A percentile compares a stretch with the other conserved stretches of the same genome.
phyloP scores from a whole-genome alignment of 2,797 vertebrate species.

The Lateolabrax maculatus region DNA sequence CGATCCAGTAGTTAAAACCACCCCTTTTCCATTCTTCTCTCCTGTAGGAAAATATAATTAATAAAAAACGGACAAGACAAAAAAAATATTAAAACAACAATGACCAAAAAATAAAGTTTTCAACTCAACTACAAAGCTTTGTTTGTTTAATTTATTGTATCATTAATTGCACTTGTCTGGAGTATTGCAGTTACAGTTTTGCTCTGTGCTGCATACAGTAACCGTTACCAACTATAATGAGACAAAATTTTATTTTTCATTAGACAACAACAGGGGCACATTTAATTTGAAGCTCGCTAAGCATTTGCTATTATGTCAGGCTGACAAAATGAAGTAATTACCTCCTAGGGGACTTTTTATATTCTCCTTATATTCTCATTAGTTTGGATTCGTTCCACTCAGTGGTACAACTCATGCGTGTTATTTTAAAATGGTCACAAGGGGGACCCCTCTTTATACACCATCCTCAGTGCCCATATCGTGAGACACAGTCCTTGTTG shows the following conservation, averaged over 20 bases:
- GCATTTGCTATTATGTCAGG: constrained; percentile 43
- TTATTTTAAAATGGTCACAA: constrained; percentile 56
- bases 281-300: constrained; percentile 50
- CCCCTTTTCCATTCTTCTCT: constrained; percentile 66
- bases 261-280: constrained; percentile 30
- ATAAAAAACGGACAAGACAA: constrained; percentile 82
- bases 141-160: constrained; percentile 58
- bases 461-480: neutral
- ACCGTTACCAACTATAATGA: constrained; percentile 22
- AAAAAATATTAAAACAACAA: constrained; percentile 81
- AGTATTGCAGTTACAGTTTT: constrained; percentile 6
- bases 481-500: constrained; percentile 24
- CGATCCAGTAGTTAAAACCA: constrained; percentile 64
- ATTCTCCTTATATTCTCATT: constrained; percentile 49
- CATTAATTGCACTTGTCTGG: constrained; percentile 15
- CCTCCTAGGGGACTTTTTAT: constrained; percentile 34
- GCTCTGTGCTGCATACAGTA: neutral
- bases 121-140: constrained; percentile 78
- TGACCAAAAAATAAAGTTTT: constrained; percentile 87
- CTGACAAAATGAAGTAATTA: constrained; percentile 58
- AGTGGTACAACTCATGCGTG: neutral
- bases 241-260: constrained; percentile 53
- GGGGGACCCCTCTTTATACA: constrained; percentile 51
- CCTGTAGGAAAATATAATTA: constrained; percentile 83
- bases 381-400: constrained; percentile 55